Conservation (phyloP, 2,113 vertebrate species). For the Corapipo altera region DNA sequence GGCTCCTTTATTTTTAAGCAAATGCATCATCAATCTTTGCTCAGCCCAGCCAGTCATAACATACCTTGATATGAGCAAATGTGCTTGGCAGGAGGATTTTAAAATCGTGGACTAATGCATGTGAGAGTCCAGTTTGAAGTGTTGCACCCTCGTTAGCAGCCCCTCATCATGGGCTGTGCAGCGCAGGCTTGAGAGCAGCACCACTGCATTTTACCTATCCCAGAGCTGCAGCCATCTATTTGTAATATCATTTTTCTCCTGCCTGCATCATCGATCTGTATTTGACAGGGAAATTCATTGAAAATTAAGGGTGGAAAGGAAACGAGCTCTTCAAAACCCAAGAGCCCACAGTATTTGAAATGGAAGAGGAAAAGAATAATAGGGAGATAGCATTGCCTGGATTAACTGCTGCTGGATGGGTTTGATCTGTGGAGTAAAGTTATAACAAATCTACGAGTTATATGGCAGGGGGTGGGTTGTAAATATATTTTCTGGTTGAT, state of each 20-base stretch:
- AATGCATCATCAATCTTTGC: not conserved
- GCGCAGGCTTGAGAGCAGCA: not conserved
- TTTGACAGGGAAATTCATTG: conserved; percentile 33
- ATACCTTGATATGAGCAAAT: not conserved
- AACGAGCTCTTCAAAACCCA: not conserved
- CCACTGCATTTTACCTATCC: not conserved
- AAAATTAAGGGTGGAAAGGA: not conserved
- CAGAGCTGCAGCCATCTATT: not conserved
- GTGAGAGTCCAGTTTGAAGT: not conserved
- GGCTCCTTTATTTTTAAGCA: not conserved
- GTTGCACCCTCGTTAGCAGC: not conserved
- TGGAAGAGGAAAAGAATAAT: not conserved
- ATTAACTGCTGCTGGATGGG: not conserved
- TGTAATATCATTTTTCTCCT: not conserved
- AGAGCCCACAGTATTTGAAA: not conserved
- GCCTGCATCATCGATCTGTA: not conserved
- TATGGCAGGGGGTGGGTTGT: not conserved
- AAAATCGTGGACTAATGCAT: not conserved
- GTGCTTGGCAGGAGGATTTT: not conserved
- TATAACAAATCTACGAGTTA: not conserved
- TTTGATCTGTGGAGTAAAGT: not conserved
- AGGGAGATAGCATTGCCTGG: not conserved
- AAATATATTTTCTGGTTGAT: conserved; percentile 1
- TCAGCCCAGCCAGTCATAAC: not conserved
- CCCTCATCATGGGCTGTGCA: not conserved